Conservation (phyloP, 2,888 invertebrate genomes). For the Pecten maximus region DNA sequence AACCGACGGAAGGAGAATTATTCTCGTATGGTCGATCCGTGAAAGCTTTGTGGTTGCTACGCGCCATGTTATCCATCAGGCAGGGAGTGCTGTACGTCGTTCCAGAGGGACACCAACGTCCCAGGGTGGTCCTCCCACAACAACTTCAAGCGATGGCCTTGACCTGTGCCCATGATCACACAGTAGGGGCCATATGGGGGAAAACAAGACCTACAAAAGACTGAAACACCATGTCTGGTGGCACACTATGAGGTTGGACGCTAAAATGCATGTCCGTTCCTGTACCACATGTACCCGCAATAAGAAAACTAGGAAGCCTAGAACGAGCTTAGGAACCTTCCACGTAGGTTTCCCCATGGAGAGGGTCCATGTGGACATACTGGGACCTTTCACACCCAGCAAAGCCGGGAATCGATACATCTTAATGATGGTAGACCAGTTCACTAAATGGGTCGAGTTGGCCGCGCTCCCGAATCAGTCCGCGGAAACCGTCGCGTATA, state of each 20-base stretch:
- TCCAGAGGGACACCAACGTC: no score
- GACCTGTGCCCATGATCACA: slow-evolving; percentile 23
- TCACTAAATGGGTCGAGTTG: slow-evolving; percentile 54
- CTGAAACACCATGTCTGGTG: slow-evolving; percentile 43
- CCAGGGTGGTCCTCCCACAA: no score
- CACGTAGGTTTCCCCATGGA: slow-evolving; percentile 87
- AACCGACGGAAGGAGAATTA: no score
- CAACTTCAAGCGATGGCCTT: no score
- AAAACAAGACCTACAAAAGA: slow-evolving; percentile 39
- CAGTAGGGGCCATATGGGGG: slow-evolving; percentile 45
- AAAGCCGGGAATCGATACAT: slow-evolving; percentile 47
- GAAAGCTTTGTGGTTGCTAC: no score
- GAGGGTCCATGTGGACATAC: slow-evolving; percentile 49
- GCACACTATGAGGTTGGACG: slow-evolving; percentile 41
- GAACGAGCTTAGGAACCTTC: slow-evolving; percentile 85
- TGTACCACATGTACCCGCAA: slow-evolving; percentile 46
- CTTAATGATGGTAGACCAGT: slow-evolving; percentile 50
- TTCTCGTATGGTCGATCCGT: no score
- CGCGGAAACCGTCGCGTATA: slow-evolving; percentile 45
- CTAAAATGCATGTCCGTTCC: slow-evolving; percentile 23
- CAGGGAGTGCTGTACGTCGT: no score
- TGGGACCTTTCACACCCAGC: slow-evolving; percentile 46
- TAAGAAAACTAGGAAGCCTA: slow-evolving; percentile 36
- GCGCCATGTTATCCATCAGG: no score
- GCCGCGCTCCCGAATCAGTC: slow-evolving; percentile 43